phyloP scores from a whole-genome alignment of 2,797 vertebrate species.

The Crocidura indochinensis region DNA sequence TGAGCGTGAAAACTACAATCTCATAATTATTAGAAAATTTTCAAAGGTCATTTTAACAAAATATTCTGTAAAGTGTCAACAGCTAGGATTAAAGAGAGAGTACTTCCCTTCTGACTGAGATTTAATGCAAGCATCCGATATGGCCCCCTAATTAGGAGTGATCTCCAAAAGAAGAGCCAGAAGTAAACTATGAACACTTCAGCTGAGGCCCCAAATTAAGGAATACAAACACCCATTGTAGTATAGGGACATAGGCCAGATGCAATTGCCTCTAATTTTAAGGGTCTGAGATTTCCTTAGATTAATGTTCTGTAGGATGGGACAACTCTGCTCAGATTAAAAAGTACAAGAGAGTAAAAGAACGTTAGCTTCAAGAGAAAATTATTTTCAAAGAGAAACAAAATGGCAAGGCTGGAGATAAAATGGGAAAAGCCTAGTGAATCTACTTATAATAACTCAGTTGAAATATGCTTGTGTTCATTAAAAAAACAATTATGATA shows the following conservation, averaged over 20 bases:
- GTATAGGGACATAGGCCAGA: neutral
- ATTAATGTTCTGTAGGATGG: neutral
- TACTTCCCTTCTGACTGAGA: too few relatives aligned
- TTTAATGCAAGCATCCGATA: too few relatives aligned
- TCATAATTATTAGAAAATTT: constrained; percentile 15
- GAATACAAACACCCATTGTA: too few relatives aligned
- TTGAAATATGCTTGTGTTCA: neutral
- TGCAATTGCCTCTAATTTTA: neutral
- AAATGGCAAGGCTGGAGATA: neutral
- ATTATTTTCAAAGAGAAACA: constrained; percentile 22
- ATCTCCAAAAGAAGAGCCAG: neutral
- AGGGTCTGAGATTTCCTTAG: neutral
- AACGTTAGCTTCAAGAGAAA: neutral
- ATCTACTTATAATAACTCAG: rapidly evolving
- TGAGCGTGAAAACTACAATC: neutral
- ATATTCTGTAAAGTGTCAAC: too few relatives aligned
- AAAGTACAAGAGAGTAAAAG: neutral
- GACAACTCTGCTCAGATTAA: neutral
- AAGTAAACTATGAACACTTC: too few relatives aligned
- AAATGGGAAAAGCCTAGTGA: neutral
- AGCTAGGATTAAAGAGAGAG: too few relatives aligned
- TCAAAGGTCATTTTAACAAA: too few relatives aligned
- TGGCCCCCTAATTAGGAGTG: neutral
- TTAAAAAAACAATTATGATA: neutral
- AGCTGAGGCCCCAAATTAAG: too few relatives aligned